Conservation (phyloP, 2,888 invertebrate species). For the Danaus chrysippus region DNA sequence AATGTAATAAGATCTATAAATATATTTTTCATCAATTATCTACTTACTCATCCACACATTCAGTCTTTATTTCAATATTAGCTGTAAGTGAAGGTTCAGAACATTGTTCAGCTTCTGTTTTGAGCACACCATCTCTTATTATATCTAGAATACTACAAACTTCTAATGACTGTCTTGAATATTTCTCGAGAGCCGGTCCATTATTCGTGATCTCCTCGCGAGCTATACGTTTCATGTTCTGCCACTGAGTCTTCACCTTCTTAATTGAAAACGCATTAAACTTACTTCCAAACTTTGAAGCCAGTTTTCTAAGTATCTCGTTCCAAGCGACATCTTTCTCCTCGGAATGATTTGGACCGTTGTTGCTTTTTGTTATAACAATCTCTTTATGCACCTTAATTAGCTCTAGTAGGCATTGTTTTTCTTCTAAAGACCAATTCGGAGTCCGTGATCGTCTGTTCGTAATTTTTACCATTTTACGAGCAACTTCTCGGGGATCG, state of each 20-base stretch:
- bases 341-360: conserved; percentile 66
- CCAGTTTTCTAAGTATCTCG: conserved; percentile 59
- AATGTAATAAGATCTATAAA: not conserved
- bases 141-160: conserved; percentile 63
- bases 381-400: conserved; percentile 66
- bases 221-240: conserved; percentile 73
- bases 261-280: conserved; percentile 64
- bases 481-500: conserved; percentile 46
- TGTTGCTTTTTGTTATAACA: conserved; percentile 63
- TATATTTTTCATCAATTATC: not conserved
- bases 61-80: conserved; percentile 67
- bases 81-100: conserved; percentile 52
- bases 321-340: conserved; percentile 73
- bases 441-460: conserved; percentile 64
- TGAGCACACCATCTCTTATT: conserved; percentile 56
- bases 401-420: conserved; percentile 68
- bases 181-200: conserved; percentile 52
- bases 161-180: conserved; percentile 58
- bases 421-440: conserved; percentile 71
- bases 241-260: conserved; percentile 75
- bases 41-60: conserved; percentile 70
- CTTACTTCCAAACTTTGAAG: conserved; percentile 60
- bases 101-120: conserved; percentile 43
- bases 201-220: conserved; percentile 63
- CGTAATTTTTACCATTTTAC: conserved; percentile 64